Evolutionary conservation across 2,888 invertebrate species (phyloP), one percentile per base, ranked within the genome.

Genomic region (Shargacucullia verbasci): DNA sequence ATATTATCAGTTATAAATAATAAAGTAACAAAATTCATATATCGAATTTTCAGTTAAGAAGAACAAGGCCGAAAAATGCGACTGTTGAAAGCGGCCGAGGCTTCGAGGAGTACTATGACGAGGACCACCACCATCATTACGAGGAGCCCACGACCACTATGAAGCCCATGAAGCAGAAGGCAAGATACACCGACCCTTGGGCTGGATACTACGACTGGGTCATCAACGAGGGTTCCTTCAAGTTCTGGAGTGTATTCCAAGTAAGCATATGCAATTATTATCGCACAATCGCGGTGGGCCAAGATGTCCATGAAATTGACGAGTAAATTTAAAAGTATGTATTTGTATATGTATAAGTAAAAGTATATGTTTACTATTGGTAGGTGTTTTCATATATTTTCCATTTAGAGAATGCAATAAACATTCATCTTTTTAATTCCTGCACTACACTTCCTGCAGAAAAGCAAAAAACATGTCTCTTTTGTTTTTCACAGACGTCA

Each of bases 211-310:
- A 97, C 82, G 97, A 98, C 87, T 98, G 98, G 89, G 95, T 97
- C 70, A 97, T 98, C 81, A 98, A 97, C 79, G 98, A 98, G 84
- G 97, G 97, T 1, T 97, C 97, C 13, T 98, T 97, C 89, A 98
- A 98, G 84, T 98, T 98, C 89, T 98, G 97, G 97, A 97, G 97
- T 33, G 97, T 95, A 8, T 98, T 98, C 86, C 97, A 98, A 95
- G 97, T 97, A 87, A 87, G 82, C 74, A 45, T 12, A n/a, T 31
- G 14, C 14, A 27, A 27, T 11, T 34, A 34, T 37, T 6, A 12
- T 10, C 15, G 20, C 5, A 0, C 9, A 5, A 29, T 27, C 15
- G n/a, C 15, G n/a, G 11, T 6, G 7, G 25, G 6, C 7, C 13
- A 8, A 13, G 1, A 7, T 35, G 4, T 12, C 7, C 7, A 29